Percentiles rank a stretch among this genome's conserved stretches.
These are phyloP conservation scores for Sesia apiformis DNA, from an alignment of 2,888 invertebrate genomes.

Conservation along the genomic window DNA sequence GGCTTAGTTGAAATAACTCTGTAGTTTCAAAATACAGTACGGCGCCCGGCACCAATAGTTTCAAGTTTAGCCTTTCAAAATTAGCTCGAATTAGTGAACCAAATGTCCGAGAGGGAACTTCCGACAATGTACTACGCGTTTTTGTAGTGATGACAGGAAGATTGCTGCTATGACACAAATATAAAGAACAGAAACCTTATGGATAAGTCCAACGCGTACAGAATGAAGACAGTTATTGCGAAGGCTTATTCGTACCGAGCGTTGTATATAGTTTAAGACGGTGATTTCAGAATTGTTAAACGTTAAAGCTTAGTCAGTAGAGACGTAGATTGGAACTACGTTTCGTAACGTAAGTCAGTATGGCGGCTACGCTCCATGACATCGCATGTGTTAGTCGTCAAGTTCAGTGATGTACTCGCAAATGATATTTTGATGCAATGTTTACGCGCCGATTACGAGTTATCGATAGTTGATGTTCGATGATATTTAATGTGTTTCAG, in stretches of 20 bases:
- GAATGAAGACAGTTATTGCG: too few species aligned
- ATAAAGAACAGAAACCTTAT: too few species aligned
- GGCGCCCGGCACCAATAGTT: not conserved
- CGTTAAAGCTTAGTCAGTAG: conserved; percentile 3
- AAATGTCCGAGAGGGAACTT: conserved; percentile 39
- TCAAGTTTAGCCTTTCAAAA: conserved; percentile 24
- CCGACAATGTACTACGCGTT: conserved; percentile 25
- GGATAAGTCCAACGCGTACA: too few species aligned
- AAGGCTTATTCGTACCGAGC: not conserved
- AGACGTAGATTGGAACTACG: conserved; percentile 13
- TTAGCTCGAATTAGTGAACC: conserved; percentile 43
- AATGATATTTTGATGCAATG: conserved; percentile 20
- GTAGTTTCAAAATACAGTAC: not conserved
- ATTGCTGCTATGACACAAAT: conserved; percentile 14
- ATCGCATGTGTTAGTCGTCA: conserved; percentile 24
- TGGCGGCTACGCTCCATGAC: conserved; percentile 39
- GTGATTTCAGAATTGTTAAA: conserved; percentile 6
- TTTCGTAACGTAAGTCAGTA: conserved; percentile 29
- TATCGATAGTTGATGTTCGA: conserved; percentile 18
- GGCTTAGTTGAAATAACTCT: not conserved
- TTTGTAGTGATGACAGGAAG: conserved; percentile 43
- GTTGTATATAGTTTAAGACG: not conserved
- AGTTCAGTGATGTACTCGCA: conserved; percentile 6
- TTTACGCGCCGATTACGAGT: conserved; percentile 37
- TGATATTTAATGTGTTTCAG: conserved; percentile 39